Conservation (phyloP, 2,888 invertebrate species). For the Drosophila anomalata region DNA sequence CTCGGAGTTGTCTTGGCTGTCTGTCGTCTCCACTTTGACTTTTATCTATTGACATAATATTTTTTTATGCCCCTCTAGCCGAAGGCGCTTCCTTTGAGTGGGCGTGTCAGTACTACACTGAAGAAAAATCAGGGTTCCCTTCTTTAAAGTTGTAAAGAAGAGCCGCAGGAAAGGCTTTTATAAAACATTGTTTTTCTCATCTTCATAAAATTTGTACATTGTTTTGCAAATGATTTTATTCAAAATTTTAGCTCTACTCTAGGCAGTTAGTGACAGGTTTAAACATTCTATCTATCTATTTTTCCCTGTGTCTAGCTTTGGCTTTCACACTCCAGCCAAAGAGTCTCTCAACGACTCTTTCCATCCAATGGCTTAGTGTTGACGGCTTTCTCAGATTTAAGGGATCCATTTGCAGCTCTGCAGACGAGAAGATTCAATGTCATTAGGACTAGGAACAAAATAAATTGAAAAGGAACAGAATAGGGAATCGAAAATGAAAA, state of each 20-base stretch:
- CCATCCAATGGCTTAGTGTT: conserved; percentile 63
- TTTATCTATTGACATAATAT: conserved; percentile 79
- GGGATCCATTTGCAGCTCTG: conserved; percentile 48
- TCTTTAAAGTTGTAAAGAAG: too few species aligned
- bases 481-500: conserved; percentile 18
- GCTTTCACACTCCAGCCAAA: conserved; percentile 37
- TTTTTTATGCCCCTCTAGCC: conserved; percentile 58
- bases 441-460: conserved; percentile 45
- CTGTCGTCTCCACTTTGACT: conserved; percentile 60
- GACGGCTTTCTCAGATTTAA: conserved; percentile 71
- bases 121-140: background rate
- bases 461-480: conserved; percentile 25
- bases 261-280: background rate
- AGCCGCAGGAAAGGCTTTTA: too few species aligned
- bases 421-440: conserved; percentile 45
- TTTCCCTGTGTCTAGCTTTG: conserved; percentile 1
- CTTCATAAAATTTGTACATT: too few species aligned
- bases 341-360: conserved; percentile 36
- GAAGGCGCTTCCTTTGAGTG: conserved; percentile 1
- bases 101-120: conserved; percentile 11
- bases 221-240: background rate
- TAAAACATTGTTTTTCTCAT: too few species aligned
- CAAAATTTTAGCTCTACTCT: background rate
- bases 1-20: conserved; percentile 34
- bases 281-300: background rate